Percentiles rank a stretch among this genome's conserved stretches.
These are phyloP conservation scores for Sericinus montela DNA, from an alignment of 2,888 invertebrate genomes.

Conservation along the genomic window DNA sequence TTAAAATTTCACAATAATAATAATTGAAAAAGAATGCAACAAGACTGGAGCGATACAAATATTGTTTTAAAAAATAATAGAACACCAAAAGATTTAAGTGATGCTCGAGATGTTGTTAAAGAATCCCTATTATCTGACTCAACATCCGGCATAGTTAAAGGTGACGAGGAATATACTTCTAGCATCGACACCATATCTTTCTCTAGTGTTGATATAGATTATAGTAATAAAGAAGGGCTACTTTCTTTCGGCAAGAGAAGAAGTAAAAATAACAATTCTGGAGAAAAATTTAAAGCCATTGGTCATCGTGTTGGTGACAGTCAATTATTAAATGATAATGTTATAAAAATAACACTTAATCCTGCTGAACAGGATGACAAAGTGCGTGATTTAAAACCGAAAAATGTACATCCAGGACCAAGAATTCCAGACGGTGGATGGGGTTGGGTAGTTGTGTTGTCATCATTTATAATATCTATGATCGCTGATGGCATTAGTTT, in stretches of 20 bases:
- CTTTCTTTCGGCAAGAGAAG: conserved; percentile 11
- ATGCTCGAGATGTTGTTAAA: conserved; percentile 44
- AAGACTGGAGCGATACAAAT: conserved; percentile 41
- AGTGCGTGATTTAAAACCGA: conserved; percentile 26
- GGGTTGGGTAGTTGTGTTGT: conserved; percentile 94
- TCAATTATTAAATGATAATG: conserved; percentile 26
- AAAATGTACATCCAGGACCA: conserved; percentile 50
- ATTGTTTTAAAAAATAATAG: conserved; percentile 51
- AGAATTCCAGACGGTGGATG: conserved; percentile 90
- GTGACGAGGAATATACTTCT: conserved; percentile 57
- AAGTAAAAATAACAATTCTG: conserved; percentile 11
- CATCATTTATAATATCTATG: conserved; percentile 91
- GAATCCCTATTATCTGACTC: conserved; percentile 67
- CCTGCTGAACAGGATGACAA: conserved; percentile 33
- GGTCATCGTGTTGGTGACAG: conserved; percentile 30
- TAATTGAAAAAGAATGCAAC: conserved; percentile 44
- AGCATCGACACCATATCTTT: conserved; percentile 52
- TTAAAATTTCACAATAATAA: conserved; percentile 50
- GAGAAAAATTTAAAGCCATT: not conserved
- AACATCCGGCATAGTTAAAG: conserved; percentile 73
- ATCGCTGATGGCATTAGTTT: conserved; percentile 96
- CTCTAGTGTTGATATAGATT: conserved; percentile 60
- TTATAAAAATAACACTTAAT: conserved; percentile 39
- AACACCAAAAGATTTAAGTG: conserved; percentile 44
- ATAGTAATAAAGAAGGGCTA: conserved; percentile 41